phyloP scores from a whole-genome alignment of 2,888 invertebrate genomes.

The Synanthedon formicaeformis region DNA sequence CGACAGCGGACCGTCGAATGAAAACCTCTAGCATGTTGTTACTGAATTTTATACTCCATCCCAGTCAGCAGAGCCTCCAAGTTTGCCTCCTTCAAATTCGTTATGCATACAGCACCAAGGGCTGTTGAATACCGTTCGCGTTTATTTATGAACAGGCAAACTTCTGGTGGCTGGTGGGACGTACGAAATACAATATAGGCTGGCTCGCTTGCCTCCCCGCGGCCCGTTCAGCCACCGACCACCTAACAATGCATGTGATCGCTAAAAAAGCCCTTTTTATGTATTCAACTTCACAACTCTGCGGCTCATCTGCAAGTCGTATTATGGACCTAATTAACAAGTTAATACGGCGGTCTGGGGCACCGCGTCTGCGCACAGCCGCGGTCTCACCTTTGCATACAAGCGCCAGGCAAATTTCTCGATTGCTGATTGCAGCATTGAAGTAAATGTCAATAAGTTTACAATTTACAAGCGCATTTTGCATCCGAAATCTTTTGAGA shows the following conservation, averaged over 20 bases:
- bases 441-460: conserved; percentile 11
- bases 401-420: background rate
- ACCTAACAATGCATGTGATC: conserved; percentile 66
- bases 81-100: conserved; percentile 72
- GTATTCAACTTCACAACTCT: conserved; percentile 76
- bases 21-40: conserved; percentile 70
- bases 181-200: conserved; percentile 62
- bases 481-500: conserved; percentile 32
- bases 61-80: conserved; percentile 70
- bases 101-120: conserved; percentile 74
- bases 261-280: conserved; percentile 76
- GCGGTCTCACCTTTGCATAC: background rate
- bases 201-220: conserved; percentile 12
- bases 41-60: conserved; percentile 72
- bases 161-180: conserved; percentile 68
- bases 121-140: conserved; percentile 73
- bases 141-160: conserved; percentile 73
- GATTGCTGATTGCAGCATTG: background rate
- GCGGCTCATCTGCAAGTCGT: conserved; percentile 89
- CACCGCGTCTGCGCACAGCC: conserved; percentile 63
- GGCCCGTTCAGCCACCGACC: conserved; percentile 24
- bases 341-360: conserved; percentile 87
- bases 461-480: conserved; percentile 24
- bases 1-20: conserved; percentile 67
- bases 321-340: conserved; percentile 92